Evolutionary conservation across 2,888 invertebrate species (phyloP).

Genomic region (Trachelus troglodyta): DNA sequence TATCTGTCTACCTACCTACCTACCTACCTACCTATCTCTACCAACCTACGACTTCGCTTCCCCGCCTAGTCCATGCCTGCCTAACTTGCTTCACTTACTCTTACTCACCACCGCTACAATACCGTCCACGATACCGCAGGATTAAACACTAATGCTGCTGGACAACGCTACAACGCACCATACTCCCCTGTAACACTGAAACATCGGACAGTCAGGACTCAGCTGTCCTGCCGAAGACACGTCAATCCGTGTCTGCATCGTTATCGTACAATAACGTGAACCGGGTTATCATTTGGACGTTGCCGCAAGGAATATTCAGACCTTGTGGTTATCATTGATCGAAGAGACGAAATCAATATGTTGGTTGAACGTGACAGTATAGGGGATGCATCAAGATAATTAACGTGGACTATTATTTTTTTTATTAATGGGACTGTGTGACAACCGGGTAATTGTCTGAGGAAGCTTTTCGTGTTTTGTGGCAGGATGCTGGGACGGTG

Average conservation of each 20-base stretch:
- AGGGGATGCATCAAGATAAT: not conserved
- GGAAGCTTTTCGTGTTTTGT: not conserved
- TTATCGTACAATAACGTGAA: not conserved
- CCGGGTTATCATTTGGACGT: not conserved
- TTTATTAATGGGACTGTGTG: not conserved
- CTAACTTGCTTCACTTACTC: constrained; percentile 41
- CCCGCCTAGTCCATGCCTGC: constrained; percentile 14
- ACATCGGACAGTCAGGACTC: constrained; percentile 52
- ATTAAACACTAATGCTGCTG: constrained; percentile 24
- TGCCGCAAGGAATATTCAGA: not conserved
- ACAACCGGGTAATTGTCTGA: not conserved
- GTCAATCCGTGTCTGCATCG: constrained; percentile 6
- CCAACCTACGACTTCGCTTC: constrained; percentile 28
- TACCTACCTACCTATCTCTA: constrained; percentile 28
- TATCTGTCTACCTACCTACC: constrained; percentile 23
- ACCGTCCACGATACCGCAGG: constrained; percentile 20
- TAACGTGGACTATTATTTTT: not conserved
- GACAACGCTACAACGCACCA: constrained; percentile 20
- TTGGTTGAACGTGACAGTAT: not conserved
- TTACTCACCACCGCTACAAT: constrained; percentile 40
- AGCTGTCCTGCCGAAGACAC: constrained; percentile 48
- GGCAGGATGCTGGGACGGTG: not conserved
- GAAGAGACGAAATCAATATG: not conserved
- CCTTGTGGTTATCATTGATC: not conserved
- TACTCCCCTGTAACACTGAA: constrained; percentile 35